Percentiles rank a stretch among this genome's conserved stretches.
phyloP scores from a whole-genome alignment of 2,888 invertebrate genomes.

The Keiferia lycopersicella region DNA sequence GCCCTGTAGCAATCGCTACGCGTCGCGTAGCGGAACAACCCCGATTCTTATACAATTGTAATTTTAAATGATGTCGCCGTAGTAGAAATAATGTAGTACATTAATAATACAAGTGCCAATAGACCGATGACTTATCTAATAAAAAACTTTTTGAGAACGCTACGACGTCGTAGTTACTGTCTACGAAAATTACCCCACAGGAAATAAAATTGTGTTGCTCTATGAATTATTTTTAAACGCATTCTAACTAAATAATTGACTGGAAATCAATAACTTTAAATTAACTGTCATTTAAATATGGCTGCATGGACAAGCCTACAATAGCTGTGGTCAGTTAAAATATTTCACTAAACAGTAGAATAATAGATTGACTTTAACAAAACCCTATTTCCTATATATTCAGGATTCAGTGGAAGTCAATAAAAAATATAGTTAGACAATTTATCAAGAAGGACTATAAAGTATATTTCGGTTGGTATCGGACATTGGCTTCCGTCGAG shows the following conservation, averaged over 20 bases:
- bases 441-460: conserved; percentile 61
- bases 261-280: not conserved
- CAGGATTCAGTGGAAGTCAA: conserved; percentile 48
- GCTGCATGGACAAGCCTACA: not conserved
- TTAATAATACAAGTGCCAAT: too few relatives aligned
- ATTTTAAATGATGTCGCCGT: not conserved
- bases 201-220: not conserved
- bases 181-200: not conserved
- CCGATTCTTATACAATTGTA: conserved; percentile 6
- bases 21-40: conserved; percentile 22
- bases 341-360: not conserved
- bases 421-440: conserved; percentile 63
- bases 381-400: conserved; percentile 4
- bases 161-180: conserved; percentile 4
- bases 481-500: conserved; percentile 60
- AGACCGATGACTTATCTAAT: not conserved
- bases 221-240: not conserved
- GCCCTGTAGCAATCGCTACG: conserved; percentile 21
- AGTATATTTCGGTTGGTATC: conserved; percentile 58
- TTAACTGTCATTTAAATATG: not conserved
- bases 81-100: not conserved
- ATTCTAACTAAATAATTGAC: not conserved
- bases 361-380: not conserved
- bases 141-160: not conserved
- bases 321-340: not conserved